phyloP scores from a whole-genome alignment of 2,113 vertebrate genomes.

The Dipodomys merriami region DNA sequence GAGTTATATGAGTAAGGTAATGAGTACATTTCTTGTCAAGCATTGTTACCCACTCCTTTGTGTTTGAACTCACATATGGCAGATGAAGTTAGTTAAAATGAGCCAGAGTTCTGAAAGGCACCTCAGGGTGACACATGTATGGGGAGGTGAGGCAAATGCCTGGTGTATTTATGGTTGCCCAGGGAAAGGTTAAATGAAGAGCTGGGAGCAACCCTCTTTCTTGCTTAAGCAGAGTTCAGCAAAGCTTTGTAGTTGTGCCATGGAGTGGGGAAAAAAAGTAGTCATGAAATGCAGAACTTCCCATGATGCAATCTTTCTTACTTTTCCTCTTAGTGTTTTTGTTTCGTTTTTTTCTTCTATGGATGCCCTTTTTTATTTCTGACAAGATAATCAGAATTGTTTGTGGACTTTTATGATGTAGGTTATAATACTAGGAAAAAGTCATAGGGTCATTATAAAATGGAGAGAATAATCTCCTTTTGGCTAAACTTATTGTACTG shows the following conservation, averaged over 20 bases:
- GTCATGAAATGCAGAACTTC: background rate
- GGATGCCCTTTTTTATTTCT: background rate
- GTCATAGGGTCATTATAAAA: background rate
- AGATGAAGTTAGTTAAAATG: background rate
- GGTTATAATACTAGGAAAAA: background rate
- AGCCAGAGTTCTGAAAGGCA: background rate
- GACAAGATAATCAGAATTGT: constrained; percentile 20
- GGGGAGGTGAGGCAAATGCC: background rate
- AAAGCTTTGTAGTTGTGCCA: background rate
- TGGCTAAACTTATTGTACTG: constrained; percentile 27
- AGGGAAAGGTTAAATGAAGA: background rate
- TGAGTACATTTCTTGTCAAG: too few relatives aligned
- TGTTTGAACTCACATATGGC: background rate
- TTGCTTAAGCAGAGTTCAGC: background rate
- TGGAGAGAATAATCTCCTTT: constrained; percentile 22
- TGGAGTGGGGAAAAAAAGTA: background rate
- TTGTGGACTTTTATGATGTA: constrained; percentile 28
- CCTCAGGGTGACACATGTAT: background rate
- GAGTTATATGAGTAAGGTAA: too few relatives aligned
- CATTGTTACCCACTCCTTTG: too few relatives aligned
- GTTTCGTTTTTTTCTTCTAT: background rate
- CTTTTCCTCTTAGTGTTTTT: background rate
- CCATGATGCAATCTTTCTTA: background rate
- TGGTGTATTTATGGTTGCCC: background rate
- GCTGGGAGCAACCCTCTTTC: background rate